Percentiles rank a stretch among this genome's conserved stretches.
These are phyloP conservation scores for Patiria miniata DNA, from an alignment of 35 echinoderm and acorn worm genomes.

Conservation along the genomic window DNA sequence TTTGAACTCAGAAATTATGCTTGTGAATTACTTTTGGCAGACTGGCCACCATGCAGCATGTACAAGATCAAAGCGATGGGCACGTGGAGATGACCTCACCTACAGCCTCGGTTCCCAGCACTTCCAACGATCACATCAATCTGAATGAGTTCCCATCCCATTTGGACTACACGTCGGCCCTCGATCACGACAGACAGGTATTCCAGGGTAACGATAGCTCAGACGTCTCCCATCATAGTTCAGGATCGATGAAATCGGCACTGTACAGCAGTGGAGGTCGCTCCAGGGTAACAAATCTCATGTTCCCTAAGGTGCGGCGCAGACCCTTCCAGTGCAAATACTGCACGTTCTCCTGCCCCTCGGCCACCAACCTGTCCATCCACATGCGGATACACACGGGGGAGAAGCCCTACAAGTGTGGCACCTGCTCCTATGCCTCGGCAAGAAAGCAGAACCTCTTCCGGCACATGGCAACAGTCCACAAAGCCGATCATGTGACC, in stretches of 20 bases:
- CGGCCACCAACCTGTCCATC: conserved; percentile 8
- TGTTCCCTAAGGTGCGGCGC: neutral
- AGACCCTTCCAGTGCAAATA: conserved; percentile 14
- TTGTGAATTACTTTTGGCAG: too few relatives aligned
- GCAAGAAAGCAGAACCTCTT: conserved; percentile 9
- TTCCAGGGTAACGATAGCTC: neutral
- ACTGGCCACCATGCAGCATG: neutral
- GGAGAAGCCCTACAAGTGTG: conserved; percentile 21
- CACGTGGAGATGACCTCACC: neutral
- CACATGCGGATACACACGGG: conserved; percentile 26
- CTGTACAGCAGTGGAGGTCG: neutral
- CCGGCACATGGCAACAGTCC: conserved; percentile 5
- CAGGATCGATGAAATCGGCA: neutral
- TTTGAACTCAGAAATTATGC: too few relatives aligned
- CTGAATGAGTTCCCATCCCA: neutral
- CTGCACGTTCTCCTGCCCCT: conserved; percentile 8
- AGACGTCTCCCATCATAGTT: neutral
- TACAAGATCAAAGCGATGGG: neutral
- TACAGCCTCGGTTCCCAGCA: neutral
- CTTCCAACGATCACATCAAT: neutral
- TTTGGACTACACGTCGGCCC: neutral
- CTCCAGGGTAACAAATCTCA: neutral
- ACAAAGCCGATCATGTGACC: neutral
- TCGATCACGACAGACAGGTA: neutral
- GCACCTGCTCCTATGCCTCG: conserved; percentile 3